Evolutionary conservation across 2,113 vertebrate genomes (phyloP), one percentile per base, ranked within the genome.

Genomic region (Pycnonotus jocosus): DNA sequence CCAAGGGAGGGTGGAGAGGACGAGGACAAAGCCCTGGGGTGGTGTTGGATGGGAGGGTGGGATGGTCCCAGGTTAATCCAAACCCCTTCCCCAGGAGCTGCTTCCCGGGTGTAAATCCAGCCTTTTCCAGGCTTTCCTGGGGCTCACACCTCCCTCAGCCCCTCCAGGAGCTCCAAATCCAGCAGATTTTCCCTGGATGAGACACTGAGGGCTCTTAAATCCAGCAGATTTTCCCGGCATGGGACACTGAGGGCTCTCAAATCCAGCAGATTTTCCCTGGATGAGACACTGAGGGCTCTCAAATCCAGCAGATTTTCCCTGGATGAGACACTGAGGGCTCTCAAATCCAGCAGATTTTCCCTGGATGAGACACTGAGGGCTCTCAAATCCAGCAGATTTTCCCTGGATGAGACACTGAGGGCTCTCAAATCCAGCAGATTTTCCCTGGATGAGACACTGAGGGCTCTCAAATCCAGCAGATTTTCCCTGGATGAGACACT

Each of bases 11-110:
- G 3, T 66, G 70, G 65, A 30, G 50, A 33, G 5, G 7, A 33
- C 72, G 44, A 8, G 19, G 20, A 8, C 74, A 3, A 5, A 9
- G 27, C 22, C 20, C 17, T 19, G 35, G 60, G 24, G 11, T n/a
- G 40, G 35, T 3, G 0, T 19, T n/a, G 78, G 50, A 3, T 19
- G 31, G 61, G 35, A 87, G 45, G 66, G 64, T 51, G 8, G 30
- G 30, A 4, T 3, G 17, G 8, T 48, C 66, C 5, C 0, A 22
- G 17, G 5, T 9, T 3, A 12, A 33, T 23, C 22, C 71, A 10
- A 56, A 33, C 21, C 56, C 31, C 18, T 53, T 48, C 18, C 18
- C 51, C 15, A 27, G 30, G 6, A 37, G 6, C 31, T 25, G 6
- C 5, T 84, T 81, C 16, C 5, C 3, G 9, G 54, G 40, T 38